Percentiles rank a stretch among this genome's conserved stretches.
Evolutionary conservation across 2,797 vertebrate genomes (phyloP).

Genomic region (Leptatherina wallacei): DNA sequence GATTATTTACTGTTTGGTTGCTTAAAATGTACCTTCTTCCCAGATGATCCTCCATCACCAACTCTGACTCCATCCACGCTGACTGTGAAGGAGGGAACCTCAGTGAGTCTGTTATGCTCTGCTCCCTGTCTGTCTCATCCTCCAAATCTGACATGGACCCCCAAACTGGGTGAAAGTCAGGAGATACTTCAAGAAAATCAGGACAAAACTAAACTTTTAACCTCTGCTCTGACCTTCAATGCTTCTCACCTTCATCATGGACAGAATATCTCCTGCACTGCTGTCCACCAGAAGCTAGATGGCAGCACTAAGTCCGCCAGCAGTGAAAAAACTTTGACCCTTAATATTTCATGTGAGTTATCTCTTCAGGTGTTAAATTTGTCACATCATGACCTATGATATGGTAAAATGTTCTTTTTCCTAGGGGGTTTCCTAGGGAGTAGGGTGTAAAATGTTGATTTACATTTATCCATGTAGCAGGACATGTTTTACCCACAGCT

Average conservation of each 20-base stretch:
- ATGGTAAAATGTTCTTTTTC: no score
- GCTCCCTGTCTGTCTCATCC: conserved; percentile 45
- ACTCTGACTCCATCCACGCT: conserved; percentile 28
- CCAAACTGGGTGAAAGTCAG: conserved; percentile 34
- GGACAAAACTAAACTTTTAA: conserved; percentile 42
- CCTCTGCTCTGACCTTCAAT: conserved; percentile 57
- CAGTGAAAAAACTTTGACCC: not conserved
- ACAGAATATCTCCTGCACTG: conserved; percentile 53
- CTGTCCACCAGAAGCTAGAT: conserved; percentile 41
- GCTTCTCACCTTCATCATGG: conserved; percentile 46
- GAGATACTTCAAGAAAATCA: conserved; percentile 43
- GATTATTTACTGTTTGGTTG: no score
- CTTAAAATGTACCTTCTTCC: not conserved
- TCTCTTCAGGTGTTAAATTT: not conserved
- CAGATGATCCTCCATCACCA: conserved; percentile 25
- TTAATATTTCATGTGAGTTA: conserved; percentile 48
- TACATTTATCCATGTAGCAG: no score
- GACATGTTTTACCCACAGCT: no score
- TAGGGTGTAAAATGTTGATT: no score
- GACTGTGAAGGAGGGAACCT: conserved; percentile 43
- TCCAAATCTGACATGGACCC: conserved; percentile 52
- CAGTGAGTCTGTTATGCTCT: conserved; percentile 56
- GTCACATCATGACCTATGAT: no score
- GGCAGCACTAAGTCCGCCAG: conserved; percentile 1
- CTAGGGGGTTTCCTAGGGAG: no score